Base-by-base conservation (phyloP, 1,140 invertebrate genomes). In the Lerema accius region DNA sequence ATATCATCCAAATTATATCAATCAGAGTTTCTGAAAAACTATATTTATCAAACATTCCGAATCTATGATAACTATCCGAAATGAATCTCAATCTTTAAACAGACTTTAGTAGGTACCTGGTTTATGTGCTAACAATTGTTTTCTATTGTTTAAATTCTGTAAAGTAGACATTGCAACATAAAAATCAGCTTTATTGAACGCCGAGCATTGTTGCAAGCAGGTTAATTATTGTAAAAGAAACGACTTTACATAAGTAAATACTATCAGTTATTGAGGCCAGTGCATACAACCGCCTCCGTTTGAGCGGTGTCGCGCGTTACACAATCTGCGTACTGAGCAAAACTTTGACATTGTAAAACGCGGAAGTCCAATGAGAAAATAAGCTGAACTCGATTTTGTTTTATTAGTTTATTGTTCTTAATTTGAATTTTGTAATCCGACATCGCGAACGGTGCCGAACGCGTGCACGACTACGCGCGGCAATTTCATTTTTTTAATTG, bases 291-390 rank as follows among this genome's bases (percentile, higher is more conserved):
- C 39, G 50, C 26, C 15, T 59, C 49, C 14, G 43, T 42, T 46
- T 56, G 17, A 53, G 28, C 55, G 55, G 26, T 13, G 9, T 11
- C 5, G 11, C 3, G 6, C 9, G 19, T 63, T 32, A 51, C 65
- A 53, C 63, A 62, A 63, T 61, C 48, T 55, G 71, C 80, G 76
- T 65, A 73, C 69, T 6, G 6, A 45, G 76, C 79, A 49, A 65
- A 72, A 74, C 69, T 77, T 63, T 76, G 82, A 81, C 80, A 82
- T 84, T 82, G 73, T 65, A 69, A 59, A 75, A 82, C 76, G 63
- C 77, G 80, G 80, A 82, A 80, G 69, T 73, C 4, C 51, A 70
- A 56, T 65, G 51, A 71, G 68, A 66, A 69, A 69, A 64, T 67
- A 32, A 45, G 43, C 67, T 73, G 65, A 53, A 72, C 67, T 72